phyloP scores from a whole-genome alignment of 2,888 invertebrate species.

The Meteorus cinctellus region DNA sequence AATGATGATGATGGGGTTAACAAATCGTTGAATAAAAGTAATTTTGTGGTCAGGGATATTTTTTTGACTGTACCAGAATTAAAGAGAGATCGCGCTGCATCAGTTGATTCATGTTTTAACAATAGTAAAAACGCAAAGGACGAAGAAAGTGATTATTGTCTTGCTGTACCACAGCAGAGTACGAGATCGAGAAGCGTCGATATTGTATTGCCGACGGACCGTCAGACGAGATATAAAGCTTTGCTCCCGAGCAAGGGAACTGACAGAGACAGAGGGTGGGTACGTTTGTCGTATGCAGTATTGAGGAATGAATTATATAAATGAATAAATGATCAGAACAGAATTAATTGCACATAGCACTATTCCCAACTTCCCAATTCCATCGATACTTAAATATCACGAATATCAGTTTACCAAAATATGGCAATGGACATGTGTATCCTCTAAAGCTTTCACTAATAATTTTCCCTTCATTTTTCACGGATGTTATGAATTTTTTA shows the following conservation, averaged over 20 bases:
- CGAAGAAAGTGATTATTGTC: slow-evolving; percentile 76
- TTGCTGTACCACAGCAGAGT: slow-evolving; percentile 82
- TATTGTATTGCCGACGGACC: slow-evolving; percentile 89
- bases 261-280: slow-evolving; percentile 72
- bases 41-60: slow-evolving; percentile 80
- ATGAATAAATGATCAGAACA: neutral
- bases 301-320: neutral
- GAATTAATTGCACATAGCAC: neutral
- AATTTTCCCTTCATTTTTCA: neutral
- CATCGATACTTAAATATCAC: neutral
- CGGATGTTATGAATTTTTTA: neutral
- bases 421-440: neutral
- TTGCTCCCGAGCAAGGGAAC: slow-evolving; percentile 71
- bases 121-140: slow-evolving; percentile 76
- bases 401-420: neutral
- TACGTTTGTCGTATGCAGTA: slow-evolving; percentile 50
- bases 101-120: slow-evolving; percentile 91
- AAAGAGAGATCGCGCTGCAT: slow-evolving; percentile 89
- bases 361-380: neutral
- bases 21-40: slow-evolving; percentile 44
- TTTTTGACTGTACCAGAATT: slow-evolving; percentile 88
- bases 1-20: neutral
- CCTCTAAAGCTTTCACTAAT: neutral
- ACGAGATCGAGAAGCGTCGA: slow-evolving; percentile 89
- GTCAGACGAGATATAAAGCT: slow-evolving; percentile 90